Evolutionary conservation across 2,113 vertebrate species (phyloP).

Genomic region (Recurvirostra avosetta): DNA sequence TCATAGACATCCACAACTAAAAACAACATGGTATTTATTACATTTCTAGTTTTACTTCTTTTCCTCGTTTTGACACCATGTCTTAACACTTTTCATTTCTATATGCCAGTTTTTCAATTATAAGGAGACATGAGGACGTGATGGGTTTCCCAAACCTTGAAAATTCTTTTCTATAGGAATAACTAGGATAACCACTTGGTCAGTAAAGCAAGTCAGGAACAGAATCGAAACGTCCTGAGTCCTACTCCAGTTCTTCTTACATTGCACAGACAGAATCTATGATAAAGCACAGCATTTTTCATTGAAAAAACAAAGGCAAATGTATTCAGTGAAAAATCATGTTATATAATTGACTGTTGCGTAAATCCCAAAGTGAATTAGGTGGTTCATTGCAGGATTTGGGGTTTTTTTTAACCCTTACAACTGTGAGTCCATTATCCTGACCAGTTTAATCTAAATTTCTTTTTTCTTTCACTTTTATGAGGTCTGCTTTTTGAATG

Average conservation of each 20-base stretch:
- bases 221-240: not conserved
- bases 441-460: not conserved
- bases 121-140: not conserved
- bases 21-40: not conserved
- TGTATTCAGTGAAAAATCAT: not conserved
- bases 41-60: not conserved
- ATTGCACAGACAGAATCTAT: not conserved
- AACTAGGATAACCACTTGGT: not conserved
- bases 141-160: not conserved
- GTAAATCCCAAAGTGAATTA: not conserved
- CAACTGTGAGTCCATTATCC: not conserved
- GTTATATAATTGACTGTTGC: not conserved
- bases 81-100: not conserved
- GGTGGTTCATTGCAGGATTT: not conserved
- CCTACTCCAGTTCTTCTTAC: not conserved
- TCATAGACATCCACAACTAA: not conserved
- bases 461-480: not conserved
- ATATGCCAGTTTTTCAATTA: not conserved
- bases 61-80: not conserved
- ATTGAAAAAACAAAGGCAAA: not conserved
- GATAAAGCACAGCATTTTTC: not conserved
- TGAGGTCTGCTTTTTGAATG: not conserved
- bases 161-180: not conserved
- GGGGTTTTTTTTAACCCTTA: fast-evolving
- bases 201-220: not conserved